Percentiles rank a stretch among this genome's conserved stretches.
Conservation (phyloP, 2,888 invertebrate genomes). For the Myopa tessellatipennis region DNA sequence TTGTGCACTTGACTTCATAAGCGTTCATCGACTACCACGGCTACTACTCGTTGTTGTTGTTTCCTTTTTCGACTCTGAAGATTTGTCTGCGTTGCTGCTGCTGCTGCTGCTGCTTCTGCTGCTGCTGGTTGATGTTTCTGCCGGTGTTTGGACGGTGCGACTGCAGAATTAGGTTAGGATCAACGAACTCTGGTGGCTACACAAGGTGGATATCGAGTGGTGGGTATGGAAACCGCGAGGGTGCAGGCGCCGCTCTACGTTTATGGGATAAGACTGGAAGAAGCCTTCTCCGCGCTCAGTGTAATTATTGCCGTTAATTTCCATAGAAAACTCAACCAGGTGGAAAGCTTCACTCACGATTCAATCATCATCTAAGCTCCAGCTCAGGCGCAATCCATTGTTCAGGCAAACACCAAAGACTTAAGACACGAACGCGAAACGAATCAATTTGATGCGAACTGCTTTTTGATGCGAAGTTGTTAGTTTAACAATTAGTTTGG, state of each 20-base stretch:
- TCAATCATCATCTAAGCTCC: too few species aligned
- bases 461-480: too few species aligned
- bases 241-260: too few species aligned
- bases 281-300: neutral
- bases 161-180: slow-evolving; percentile 56
- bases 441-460: too few species aligned
- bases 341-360: too few species aligned
- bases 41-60: neutral
- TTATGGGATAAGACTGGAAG: too few species aligned
- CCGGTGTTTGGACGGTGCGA: neutral
- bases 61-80: neutral
- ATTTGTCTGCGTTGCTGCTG: neutral
- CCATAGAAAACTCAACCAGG: too few species aligned
- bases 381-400: too few species aligned
- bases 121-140: slow-evolving; percentile 3
- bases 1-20: neutral
- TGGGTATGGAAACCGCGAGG: too few species aligned
- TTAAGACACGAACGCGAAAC: slow-evolving; percentile 15
- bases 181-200: slow-evolving; percentile 58
- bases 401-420: slow-evolving; percentile 11
- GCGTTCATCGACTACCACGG: neutral
- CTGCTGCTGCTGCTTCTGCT: slow-evolving; percentile 8
- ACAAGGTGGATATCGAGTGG: too few species aligned
- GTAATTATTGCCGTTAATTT: neutral
- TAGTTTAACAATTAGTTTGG: too few species aligned